Base-by-base conservation (phyloP, 2,113 vertebrate species). In the Hippotragus niger region DNA sequence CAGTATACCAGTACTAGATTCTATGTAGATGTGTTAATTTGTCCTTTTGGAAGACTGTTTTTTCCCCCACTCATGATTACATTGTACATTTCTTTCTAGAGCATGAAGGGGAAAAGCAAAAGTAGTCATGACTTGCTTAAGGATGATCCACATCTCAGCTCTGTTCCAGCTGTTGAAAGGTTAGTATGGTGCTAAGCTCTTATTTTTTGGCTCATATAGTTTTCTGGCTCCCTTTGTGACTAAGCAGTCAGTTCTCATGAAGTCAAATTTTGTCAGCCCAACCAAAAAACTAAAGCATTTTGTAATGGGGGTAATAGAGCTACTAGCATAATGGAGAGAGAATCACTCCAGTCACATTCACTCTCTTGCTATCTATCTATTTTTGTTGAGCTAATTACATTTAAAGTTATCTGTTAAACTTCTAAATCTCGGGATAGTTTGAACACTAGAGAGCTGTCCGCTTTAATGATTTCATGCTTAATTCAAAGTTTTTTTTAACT, bases 81-180 rank as follows among this genome's bases (percentile, higher is more conserved):
- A 17, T 71, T 80, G 31, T 92, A 33, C 23, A 55, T 98, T 84
- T 62, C 93, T 97, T 97, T 96, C 94, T 97, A 99, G 99, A 99
- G 99, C 55, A 99, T 99, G 98, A 99, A 99, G 95, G 99, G 99
- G n/a, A 99, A 99, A 99, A 99, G 99, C 98, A 99, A 99, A 99
- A 99, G 99, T 97, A 99, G 99, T 98, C 99, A 99, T 76, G 99
- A 99, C 98, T 99, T 99, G 10, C 98, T 99, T 94, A 99, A 99
- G 98, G 99, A 99, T 88, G 99, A 99, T 81, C 99, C 99, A 7
- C 99, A 99, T 91, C 98, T 99, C 78, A 99, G 99, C 97, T 99
- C 99, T 25, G 99, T 99, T 92, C 99, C 99, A 50, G 99, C 99
- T 52, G 98, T 99, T 64, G 98, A 99, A 97, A 99, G 99, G 99